These are phyloP conservation scores for Idaea aversata DNA, from an alignment of 2,888 invertebrate species.

Conservation along the genomic window DNA sequence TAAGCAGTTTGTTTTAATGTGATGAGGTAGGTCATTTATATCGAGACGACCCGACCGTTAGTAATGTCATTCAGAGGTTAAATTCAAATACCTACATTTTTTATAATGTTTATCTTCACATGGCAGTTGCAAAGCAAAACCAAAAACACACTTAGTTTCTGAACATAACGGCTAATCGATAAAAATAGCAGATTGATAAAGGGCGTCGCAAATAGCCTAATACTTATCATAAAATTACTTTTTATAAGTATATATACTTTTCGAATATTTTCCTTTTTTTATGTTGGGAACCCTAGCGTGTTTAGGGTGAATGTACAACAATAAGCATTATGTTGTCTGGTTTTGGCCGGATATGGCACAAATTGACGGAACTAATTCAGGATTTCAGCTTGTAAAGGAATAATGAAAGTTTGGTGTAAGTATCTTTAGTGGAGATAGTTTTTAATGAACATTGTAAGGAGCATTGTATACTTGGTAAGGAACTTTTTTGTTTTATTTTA, in stretches of 20 bases:
- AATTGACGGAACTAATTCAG: slow-evolving; percentile 12
- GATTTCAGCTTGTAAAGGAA: not conserved
- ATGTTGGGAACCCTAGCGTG: slow-evolving; percentile 8
- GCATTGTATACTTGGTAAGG: too few relatives aligned
- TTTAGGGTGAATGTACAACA: slow-evolving; percentile 10
- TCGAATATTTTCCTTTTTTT: not conserved
- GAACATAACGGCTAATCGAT: too few relatives aligned
- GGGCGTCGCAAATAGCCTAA: not conserved
- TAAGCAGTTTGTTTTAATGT: not conserved
- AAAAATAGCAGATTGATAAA: too few relatives aligned
- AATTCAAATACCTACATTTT: too few relatives aligned
- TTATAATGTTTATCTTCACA: too few relatives aligned
- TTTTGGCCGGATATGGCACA: slow-evolving; percentile 14
- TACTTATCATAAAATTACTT: not conserved
- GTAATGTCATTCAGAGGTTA: too few relatives aligned
- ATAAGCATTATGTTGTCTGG: slow-evolving; percentile 14
- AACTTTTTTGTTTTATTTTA: too few relatives aligned
- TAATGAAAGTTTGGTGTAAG: not conserved
- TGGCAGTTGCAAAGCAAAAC: too few relatives aligned
- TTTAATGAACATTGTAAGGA: too few relatives aligned
- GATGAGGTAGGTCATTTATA: not conserved
- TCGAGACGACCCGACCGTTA: too few relatives aligned
- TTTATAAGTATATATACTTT: not conserved
- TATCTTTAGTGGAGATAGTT: too few relatives aligned
- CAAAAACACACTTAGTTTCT: too few relatives aligned